A percentile compares a stretch with the other conserved stretches of the same genome.
These are phyloP conservation scores for Aurelia coerulea DNA, from an alignment of 30 jellyfish, hydroid and myxozoan genomes.

Conservation along the genomic window DNA sequence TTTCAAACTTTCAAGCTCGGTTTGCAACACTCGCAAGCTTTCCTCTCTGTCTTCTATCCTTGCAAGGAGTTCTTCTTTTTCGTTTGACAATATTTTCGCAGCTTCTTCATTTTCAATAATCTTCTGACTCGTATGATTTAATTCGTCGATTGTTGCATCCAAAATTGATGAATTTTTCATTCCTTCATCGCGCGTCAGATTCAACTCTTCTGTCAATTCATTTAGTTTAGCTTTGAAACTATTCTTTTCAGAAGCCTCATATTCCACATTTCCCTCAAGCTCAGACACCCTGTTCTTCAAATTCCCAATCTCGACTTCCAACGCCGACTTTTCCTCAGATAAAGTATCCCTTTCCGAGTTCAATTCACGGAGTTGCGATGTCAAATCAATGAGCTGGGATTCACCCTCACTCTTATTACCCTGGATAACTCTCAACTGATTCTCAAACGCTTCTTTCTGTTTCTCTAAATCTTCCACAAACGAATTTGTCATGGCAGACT, in stretches of 20 bases:
- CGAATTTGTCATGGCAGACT: neutral
- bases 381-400: neutral
- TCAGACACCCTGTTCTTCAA: neutral
- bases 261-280: neutral
- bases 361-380: neutral
- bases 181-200: neutral
- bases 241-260: neutral
- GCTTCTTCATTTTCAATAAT: neutral
- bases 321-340: neutral
- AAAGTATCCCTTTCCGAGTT: neutral
- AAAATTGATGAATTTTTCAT: neutral
- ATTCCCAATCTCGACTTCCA: neutral
- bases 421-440: neutral
- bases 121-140: neutral
- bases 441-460: slow-evolving; percentile 8
- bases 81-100: neutral
- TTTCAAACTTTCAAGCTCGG: slow-evolving; percentile 1
- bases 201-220: neutral
- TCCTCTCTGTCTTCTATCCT: neutral
- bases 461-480: neutral
- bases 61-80: slow-evolving; percentile 1
- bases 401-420: neutral
- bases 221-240: neutral
- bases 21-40: neutral
- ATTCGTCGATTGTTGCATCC: neutral